Evolutionary conservation across 2,113 vertebrate species (phyloP).

Genomic region (Ptilorrhoa leucosticta): DNA sequence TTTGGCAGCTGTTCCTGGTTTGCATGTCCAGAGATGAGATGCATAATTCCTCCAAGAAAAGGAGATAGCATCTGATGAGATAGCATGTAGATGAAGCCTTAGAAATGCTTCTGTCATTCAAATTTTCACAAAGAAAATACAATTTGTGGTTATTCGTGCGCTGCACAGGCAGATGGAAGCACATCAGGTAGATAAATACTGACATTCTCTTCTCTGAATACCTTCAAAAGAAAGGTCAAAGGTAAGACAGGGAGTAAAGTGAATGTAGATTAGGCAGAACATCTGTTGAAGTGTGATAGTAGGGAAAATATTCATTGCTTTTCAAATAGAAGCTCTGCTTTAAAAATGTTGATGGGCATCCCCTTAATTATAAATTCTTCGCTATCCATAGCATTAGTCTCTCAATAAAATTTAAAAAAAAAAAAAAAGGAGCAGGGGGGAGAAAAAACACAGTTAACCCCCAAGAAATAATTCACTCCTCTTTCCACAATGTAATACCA

Average conservation of each 20-base stretch:
- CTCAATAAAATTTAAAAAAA: background rate
- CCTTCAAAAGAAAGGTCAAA: slow-evolving; percentile 77
- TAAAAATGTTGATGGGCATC: slow-evolving; percentile 37
- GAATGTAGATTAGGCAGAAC: slow-evolving; percentile 73
- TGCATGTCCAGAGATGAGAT: slow-evolving; percentile 60
- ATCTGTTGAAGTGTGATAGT: slow-evolving; percentile 70
- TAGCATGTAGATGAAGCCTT: slow-evolving; percentile 48
- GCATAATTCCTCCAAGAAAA: slow-evolving; percentile 54
- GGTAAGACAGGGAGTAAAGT: slow-evolving; percentile 69
- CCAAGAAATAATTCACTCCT: background rate
- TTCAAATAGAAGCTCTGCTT: slow-evolving; percentile 47
- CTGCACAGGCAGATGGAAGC: slow-evolving; percentile 76
- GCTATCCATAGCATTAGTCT: background rate
- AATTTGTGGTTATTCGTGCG: slow-evolving; percentile 69
- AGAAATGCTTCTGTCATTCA: slow-evolving; percentile 74
- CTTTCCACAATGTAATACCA: background rate
- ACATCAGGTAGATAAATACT: slow-evolving; percentile 82
- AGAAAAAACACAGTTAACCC: slow-evolving; percentile 18
- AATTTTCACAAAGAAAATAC: slow-evolving; percentile 73
- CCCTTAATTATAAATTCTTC: slow-evolving; percentile 58
- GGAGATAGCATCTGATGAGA: slow-evolving; percentile 62
- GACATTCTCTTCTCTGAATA: slow-evolving; percentile 73
- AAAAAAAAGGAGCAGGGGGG: background rate
- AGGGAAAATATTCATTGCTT: slow-evolving; percentile 55
- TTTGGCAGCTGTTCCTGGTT: slow-evolving; percentile 61